These are phyloP conservation scores for western clawed frog (Xenopus tropicalis) DNA, from an alignment of 2,113 vertebrate genomes.

Conservation along the genomic window DNA sequence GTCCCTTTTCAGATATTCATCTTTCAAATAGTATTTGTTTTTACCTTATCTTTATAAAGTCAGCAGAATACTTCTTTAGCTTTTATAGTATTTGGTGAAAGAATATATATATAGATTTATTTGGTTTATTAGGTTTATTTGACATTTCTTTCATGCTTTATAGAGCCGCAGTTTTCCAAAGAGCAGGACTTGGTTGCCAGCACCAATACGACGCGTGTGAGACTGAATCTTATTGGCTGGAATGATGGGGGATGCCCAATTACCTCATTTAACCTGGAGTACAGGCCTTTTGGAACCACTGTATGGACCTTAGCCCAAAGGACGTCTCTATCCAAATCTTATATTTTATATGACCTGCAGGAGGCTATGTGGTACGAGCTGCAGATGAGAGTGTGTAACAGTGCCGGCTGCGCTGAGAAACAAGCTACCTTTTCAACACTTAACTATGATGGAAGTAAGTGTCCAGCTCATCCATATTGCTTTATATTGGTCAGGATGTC, in stretches of 20 bases:
- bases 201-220: constrained; percentile 87
- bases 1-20: too few species aligned
- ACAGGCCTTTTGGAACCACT: constrained; percentile 82
- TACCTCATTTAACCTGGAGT: constrained; percentile 92
- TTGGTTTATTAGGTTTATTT: not conserved
- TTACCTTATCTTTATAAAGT: too few species aligned
- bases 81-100: too few species aligned
- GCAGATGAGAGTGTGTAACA: constrained; percentile 96
- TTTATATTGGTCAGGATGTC: too few species aligned
- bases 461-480: not conserved
- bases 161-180: constrained; percentile 97
- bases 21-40: too few species aligned
- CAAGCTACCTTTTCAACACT: constrained; percentile 90
- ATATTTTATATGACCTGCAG: constrained; percentile 90
- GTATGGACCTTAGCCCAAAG: constrained; percentile 92
- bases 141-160: not conserved
- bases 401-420: constrained; percentile 92
- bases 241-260: constrained; percentile 97
- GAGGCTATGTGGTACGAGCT: constrained; percentile 96
- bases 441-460: constrained; percentile 93
- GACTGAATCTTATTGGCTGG: constrained; percentile 93
- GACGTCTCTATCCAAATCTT: constrained; percentile 90
- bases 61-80: too few species aligned
- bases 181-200: constrained; percentile 96
- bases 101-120: too few species aligned